phyloP scores from a whole-genome alignment of 2,888 invertebrate genomes.

The Drosophila merina region DNA sequence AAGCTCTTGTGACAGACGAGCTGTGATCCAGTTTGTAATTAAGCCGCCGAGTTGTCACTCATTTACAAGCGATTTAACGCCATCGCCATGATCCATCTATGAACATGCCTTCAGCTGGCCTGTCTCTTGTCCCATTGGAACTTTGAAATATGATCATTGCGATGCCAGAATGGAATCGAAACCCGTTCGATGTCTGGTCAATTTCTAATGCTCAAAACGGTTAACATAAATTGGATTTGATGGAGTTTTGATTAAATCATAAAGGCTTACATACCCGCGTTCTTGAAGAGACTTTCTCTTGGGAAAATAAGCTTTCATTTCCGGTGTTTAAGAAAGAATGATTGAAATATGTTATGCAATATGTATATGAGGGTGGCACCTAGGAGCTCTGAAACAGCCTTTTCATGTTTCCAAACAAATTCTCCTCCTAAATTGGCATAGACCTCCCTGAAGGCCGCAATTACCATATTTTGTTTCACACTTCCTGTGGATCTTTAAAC shows the following conservation, averaged over 20 bases:
- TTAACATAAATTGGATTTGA: constrained; percentile 63
- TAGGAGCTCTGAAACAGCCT: too few species aligned
- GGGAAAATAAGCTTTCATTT: constrained; percentile 37
- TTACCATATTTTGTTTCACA: constrained; percentile 33
- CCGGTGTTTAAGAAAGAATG: constrained; percentile 13
- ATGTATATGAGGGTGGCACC: too few species aligned
- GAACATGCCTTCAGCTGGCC: constrained; percentile 29
- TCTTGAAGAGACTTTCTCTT: constrained; percentile 32
- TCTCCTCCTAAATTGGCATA: constrained; percentile 8
- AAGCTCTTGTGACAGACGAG: constrained; percentile 50
- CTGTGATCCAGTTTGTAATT: constrained; percentile 77
- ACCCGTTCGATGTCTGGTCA: constrained; percentile 55
- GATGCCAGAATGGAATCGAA: constrained; percentile 33
- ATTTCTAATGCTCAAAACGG: constrained; percentile 67
- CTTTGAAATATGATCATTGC: constrained; percentile 63
- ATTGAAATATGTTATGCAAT: neutral
- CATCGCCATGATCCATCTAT: constrained; percentile 58
- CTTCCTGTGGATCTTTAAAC: constrained; percentile 35
- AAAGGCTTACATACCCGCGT: constrained; percentile 48
- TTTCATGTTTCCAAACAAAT: constrained; percentile 1
- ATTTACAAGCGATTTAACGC: constrained; percentile 80
- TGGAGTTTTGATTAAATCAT: constrained; percentile 64
- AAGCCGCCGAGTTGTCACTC: constrained; percentile 76
- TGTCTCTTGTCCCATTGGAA: constrained; percentile 39
- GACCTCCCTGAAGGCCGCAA: constrained; percentile 29